These are phyloP conservation scores for Erannis defoliaria DNA, from an alignment of 2,888 invertebrate species.

Conservation along the genomic window DNA sequence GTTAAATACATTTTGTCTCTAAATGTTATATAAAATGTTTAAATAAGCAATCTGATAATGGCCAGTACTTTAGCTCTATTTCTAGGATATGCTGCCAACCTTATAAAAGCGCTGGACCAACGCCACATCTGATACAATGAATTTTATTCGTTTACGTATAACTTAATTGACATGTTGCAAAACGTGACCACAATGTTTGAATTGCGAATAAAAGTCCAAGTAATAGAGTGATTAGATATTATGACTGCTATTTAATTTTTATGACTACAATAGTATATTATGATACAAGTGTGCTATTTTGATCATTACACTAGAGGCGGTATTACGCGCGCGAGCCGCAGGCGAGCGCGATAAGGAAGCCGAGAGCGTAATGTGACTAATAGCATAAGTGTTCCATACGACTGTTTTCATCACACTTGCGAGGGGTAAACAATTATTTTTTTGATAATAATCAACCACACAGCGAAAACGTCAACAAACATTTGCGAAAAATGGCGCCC, in stretches of 20 bases:
- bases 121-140: conserved; percentile 47
- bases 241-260: background rate
- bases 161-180: conserved; percentile 34
- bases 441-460: too few species aligned
- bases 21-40: conserved; percentile 9
- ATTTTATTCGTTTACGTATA: conserved; percentile 43
- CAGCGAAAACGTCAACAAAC: too few species aligned
- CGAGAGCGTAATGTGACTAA: too few species aligned
- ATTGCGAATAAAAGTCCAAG: conserved; percentile 7
- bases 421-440: too few species aligned
- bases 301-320: too few species aligned
- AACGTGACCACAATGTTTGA: conserved; percentile 6
- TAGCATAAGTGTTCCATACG: too few species aligned
- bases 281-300: too few species aligned
- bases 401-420: too few species aligned
- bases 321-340: too few species aligned
- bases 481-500: too few species aligned
- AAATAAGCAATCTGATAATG: conserved; percentile 31
- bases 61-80: conserved; percentile 17
- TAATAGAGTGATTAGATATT: conserved; percentile 2
- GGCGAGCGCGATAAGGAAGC: too few species aligned
- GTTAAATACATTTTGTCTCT: background rate
- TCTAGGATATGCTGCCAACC: conserved; percentile 33
- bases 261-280: too few species aligned
- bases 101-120: conserved; percentile 41